phyloP scores from a whole-genome alignment of 30 jellyfish, hydroid and myxozoan genomes.

The Nemopilema nomurai region DNA sequence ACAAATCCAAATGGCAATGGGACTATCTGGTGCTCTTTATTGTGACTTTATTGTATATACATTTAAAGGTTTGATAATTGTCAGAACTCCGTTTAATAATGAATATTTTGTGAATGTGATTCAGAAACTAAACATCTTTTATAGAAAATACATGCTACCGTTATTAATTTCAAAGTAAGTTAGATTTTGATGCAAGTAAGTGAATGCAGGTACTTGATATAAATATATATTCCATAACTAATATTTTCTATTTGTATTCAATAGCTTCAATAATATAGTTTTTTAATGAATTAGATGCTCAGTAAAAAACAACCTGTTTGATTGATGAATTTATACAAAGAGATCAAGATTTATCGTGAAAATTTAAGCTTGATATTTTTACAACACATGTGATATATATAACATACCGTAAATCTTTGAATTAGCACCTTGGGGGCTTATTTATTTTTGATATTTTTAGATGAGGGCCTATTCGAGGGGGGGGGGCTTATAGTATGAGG shows the following conservation, averaged over 20 bases:
- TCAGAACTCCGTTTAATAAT: constrained; percentile 30
- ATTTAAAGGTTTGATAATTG: constrained; percentile 50
- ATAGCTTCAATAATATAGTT: background rate
- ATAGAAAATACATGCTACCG: background rate
- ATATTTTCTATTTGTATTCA: background rate
- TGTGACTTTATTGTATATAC: constrained; percentile 35
- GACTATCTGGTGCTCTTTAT: constrained; percentile 5
- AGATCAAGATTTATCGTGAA: background rate
- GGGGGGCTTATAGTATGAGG: background rate
- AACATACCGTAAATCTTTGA: background rate
- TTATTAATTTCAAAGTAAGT: background rate
- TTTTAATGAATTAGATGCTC: background rate
- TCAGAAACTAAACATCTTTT: background rate
- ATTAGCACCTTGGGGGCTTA: background rate
- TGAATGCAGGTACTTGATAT: background rate
- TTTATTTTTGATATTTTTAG: background rate
- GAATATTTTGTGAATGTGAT: background rate
- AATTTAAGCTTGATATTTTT: background rate
- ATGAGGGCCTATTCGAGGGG: background rate
- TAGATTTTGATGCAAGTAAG: background rate
- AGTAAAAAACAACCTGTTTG: background rate
- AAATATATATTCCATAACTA: background rate
- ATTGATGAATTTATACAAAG: background rate
- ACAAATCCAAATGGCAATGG: constrained; percentile 60
- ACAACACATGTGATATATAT: background rate